phyloP scores from a whole-genome alignment of 2,113 vertebrate species.

The Trinectes maculatus region DNA sequence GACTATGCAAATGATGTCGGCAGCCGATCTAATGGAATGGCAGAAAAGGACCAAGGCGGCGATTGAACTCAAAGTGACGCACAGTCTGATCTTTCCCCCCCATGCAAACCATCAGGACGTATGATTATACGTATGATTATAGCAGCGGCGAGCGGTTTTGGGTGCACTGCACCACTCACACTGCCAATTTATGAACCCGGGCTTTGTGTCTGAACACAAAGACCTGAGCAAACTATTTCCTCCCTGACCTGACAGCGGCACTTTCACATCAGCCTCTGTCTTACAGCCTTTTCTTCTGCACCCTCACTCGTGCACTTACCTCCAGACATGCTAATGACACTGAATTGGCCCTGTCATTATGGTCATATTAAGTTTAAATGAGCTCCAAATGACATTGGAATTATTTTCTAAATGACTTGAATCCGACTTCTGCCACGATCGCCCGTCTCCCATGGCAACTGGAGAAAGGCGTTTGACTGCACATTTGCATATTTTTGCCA shows the following conservation, averaged over 20 bases:
- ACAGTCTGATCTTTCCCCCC: slow-evolving; percentile 33
- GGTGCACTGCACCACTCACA: slow-evolving; percentile 34
- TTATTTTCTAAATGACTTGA: slow-evolving; percentile 72
- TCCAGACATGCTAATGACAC: slow-evolving; percentile 63
- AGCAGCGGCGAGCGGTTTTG: slow-evolving; percentile 5
- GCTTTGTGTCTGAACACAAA: slow-evolving; percentile 63
- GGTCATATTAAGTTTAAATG: slow-evolving; percentile 72
- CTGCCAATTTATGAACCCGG: slow-evolving; percentile 60
- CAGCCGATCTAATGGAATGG: background rate
- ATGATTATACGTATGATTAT: slow-evolving; percentile 45
- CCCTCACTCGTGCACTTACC: slow-evolving; percentile 39
- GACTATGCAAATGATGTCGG: slow-evolving; percentile 5
- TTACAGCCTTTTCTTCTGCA: slow-evolving; percentile 46
- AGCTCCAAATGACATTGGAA: slow-evolving; percentile 71
- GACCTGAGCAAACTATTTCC: slow-evolving; percentile 65
- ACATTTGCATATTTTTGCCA: slow-evolving; percentile 57
- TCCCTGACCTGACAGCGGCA: slow-evolving; percentile 49
- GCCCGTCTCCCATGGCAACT: slow-evolving; percentile 64
- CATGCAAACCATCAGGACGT: slow-evolving; percentile 44
- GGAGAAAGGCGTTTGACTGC: slow-evolving; percentile 23
- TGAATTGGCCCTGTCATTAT: slow-evolving; percentile 68
- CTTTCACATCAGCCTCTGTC: slow-evolving; percentile 60
- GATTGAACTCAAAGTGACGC: slow-evolving; percentile 39
- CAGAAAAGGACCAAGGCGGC: background rate
- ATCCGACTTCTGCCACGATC: slow-evolving; percentile 61